Evolutionary conservation across 2,888 invertebrate species (phyloP).

Genomic region (Drosophila emarginata): DNA sequence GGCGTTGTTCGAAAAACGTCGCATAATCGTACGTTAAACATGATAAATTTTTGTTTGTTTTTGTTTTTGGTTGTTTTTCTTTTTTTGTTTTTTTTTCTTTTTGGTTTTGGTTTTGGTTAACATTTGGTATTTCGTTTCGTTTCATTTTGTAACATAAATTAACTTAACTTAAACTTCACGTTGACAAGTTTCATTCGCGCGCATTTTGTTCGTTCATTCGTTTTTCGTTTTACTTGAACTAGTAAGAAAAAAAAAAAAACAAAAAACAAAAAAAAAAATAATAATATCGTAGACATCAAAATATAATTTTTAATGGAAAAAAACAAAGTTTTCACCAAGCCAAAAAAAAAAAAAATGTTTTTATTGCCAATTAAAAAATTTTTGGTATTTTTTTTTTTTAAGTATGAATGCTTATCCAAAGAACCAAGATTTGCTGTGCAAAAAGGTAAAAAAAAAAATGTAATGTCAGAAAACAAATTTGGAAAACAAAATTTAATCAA

Average conservation of each 20-base stretch:
- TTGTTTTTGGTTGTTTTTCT: conserved; percentile 43
- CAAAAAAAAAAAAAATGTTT: neutral
- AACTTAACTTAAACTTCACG: conserved; percentile 9
- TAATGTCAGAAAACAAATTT: conserved; percentile 8
- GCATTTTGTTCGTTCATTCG: conserved; percentile 27
- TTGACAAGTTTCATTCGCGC: conserved; percentile 10
- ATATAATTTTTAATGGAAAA: neutral
- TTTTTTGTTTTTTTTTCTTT: conserved; percentile 39
- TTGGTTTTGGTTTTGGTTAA: conserved; percentile 4
- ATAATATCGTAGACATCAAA: neutral
- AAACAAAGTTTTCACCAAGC: conserved; percentile 7
- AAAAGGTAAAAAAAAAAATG: neutral
- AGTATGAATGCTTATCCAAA: conserved; percentile 17
- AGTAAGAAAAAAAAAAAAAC: conserved; percentile 53
- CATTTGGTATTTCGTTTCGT: conserved; percentile 25
- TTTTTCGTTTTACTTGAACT: conserved; percentile 51
- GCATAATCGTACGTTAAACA: conserved; percentile 71
- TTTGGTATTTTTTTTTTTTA: neutral
- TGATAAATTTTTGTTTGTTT: conserved; percentile 45
- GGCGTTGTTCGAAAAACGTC: conserved; percentile 83
- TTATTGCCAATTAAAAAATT: neutral
- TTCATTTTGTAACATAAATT: conserved; percentile 30
- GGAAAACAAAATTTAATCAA: conserved; percentile 2
- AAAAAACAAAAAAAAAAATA: conserved; percentile 54
- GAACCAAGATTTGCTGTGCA: conserved; percentile 3